phyloP scores from a whole-genome alignment of 2,113 vertebrate genomes.

The Cervus canadensis region DNA sequence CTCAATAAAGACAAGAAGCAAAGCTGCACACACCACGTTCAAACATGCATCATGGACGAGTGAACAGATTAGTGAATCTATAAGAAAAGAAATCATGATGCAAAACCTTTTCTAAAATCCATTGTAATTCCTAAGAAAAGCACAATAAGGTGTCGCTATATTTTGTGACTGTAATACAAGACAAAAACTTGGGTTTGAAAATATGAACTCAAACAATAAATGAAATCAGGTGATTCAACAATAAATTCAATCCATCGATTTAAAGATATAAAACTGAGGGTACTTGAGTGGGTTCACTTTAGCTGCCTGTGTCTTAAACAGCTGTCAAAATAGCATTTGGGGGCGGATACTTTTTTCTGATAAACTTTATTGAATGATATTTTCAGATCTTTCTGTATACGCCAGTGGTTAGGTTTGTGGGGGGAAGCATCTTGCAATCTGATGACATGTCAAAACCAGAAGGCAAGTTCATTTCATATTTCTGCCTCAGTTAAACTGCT shows the following conservation, averaged over 20 bases:
- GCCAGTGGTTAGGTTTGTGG: neutral
- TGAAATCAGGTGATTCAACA: neutral
- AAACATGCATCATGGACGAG: neutral
- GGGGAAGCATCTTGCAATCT: neutral
- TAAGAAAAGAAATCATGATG: neutral
- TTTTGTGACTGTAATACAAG: neutral
- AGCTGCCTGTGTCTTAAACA: neutral
- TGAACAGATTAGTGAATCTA: neutral
- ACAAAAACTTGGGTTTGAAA: slow-evolving; percentile 11
- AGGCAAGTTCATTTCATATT: neutral
- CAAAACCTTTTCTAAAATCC: neutral
- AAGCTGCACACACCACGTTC: neutral
- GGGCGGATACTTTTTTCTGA: neutral
- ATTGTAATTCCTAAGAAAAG: neutral
- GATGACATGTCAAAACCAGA: slow-evolving; percentile 2
- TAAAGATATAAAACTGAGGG: neutral
- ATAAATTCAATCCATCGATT: neutral
- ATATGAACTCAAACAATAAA: neutral
- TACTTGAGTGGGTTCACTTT: neutral
- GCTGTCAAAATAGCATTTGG: slow-evolving; percentile 29
- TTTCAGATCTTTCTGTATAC: slow-evolving; percentile 18
- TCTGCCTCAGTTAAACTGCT: slow-evolving; percentile 16
- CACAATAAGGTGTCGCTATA: neutral
- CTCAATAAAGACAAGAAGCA: neutral
- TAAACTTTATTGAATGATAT: neutral